Evolutionary conservation across 1,140 invertebrate genomes (phyloP), one percentile per base, ranked within the genome.

Genomic region (Holcopasites calliopsidis): DNA sequence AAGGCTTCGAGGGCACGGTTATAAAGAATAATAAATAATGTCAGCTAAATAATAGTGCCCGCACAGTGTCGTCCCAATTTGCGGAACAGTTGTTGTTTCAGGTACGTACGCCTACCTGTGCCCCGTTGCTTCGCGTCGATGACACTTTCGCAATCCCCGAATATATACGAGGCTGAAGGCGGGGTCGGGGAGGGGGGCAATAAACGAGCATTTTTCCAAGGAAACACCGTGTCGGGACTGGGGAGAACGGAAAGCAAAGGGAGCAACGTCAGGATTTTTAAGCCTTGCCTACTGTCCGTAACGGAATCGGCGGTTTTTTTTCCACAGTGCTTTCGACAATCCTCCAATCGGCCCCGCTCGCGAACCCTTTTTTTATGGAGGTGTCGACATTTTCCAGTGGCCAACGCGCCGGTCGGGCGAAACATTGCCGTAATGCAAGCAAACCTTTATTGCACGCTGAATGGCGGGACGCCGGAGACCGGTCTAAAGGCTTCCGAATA

Each of bases 211-310:
- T 65, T 55, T 42, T 42, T 62, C 6, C n/a, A 1, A 13, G 3
- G 21, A 35, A 38, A 28, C 18, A 21, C 62, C 35, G 21, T 3
- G 16, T 4, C 5, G 35, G 5, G 13, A 5, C 4, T 38, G 8
- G 8, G 6, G 1, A 21, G 28, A 11, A 21, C 4, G 3, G 3
- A 21, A 57, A 57, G 8, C 10, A 38, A 8, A 7, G 4, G 18
- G 1, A 1, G 5, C 35, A 2, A 11, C 26, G 10, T 10, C 1
- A 6, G 16, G 23, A 42, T 52, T 66, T 77, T 81, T 77, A 85
- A 87, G 66, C 84, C 82, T 86, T 86, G 57, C 85, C 84, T 86
- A 85, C 71, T 83, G 79, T 87, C 74, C 80, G 33, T 86, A 84
- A 86, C 80, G 84, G 84, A 81, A 82, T 84, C 77, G 68, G 81